phyloP scores from a whole-genome alignment of 2,888 invertebrate genomes.

The Sicus ferrugineus region DNA sequence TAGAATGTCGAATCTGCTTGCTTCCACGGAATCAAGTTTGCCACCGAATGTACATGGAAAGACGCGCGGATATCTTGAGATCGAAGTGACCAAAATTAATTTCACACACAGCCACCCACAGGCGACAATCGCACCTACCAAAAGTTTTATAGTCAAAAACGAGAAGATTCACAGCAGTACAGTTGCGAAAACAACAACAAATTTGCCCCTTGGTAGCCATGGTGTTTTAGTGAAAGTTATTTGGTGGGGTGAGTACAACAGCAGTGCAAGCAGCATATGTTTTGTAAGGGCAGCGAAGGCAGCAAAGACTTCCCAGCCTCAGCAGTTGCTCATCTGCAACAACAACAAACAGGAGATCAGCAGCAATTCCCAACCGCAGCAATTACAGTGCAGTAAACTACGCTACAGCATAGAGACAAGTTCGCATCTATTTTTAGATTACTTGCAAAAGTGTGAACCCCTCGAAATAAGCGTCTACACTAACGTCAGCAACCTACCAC shows the following conservation, averaged over 20 bases:
- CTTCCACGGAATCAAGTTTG: constrained; percentile 44
- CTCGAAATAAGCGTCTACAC: constrained; percentile 48
- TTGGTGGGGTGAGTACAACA: constrained; percentile 53
- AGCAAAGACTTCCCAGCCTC: constrained; percentile 10
- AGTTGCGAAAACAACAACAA: constrained; percentile 10
- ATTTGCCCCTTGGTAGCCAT: constrained; percentile 37
- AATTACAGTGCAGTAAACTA: constrained; percentile 44
- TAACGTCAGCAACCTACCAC: constrained; percentile 36
- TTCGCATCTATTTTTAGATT: constrained; percentile 56
- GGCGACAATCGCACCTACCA: constrained; percentile 33
- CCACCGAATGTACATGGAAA: constrained; percentile 44
- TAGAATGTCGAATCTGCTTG: constrained; percentile 41
- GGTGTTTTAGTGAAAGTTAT: constrained; percentile 48
- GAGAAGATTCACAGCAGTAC: constrained; percentile 11
- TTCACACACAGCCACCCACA: constrained; percentile 41
- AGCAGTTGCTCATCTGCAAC: constrained; percentile 24
- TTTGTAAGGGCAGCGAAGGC: constrained; percentile 33
- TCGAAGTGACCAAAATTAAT: constrained; percentile 51
- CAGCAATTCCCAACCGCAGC: constrained; percentile 28
- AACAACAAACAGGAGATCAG: constrained; percentile 25
- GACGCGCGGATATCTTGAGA: constrained; percentile 47
- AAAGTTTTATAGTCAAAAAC: not conserved
- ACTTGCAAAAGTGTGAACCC: constrained; percentile 52
- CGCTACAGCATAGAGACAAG: constrained; percentile 50
- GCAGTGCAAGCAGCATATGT: constrained; percentile 39